Conservation (phyloP, 2,797 vertebrate species). For the Peromyscus nudipes region DNA sequence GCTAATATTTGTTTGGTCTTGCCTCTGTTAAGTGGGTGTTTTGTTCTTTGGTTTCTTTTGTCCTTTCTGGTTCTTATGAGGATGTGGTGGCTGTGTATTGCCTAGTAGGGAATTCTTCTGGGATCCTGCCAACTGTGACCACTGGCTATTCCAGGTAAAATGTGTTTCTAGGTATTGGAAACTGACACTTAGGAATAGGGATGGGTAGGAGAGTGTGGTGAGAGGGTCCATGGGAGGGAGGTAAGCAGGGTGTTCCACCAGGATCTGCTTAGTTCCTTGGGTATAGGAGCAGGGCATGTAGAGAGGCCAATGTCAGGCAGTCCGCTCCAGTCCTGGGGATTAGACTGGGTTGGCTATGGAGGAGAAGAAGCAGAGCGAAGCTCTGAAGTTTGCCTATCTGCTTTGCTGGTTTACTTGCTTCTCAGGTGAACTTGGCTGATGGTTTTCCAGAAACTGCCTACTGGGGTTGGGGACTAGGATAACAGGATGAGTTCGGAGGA, state of each 20-base stretch:
- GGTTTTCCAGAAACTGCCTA: background rate
- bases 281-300: background rate
- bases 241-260: background rate
- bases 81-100: background rate
- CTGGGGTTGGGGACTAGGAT: background rate
- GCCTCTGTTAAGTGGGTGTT: background rate
- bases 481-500: background rate
- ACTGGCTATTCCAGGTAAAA: background rate
- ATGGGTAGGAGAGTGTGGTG: background rate
- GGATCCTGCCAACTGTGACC: background rate
- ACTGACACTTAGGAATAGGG: background rate
- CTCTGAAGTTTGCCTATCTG: background rate
- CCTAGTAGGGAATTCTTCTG: background rate
- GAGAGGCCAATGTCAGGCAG: background rate
- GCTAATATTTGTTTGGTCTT: background rate
- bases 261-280: background rate
- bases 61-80: background rate
- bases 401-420: background rate
- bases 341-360: background rate
- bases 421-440: background rate
- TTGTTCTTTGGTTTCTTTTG: background rate
- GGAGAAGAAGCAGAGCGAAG: background rate
- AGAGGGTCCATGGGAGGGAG: background rate
- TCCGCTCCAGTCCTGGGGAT: background rate
- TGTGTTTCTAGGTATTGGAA: background rate